These are phyloP conservation scores for Andrena dorsata DNA, from an alignment of 2,888 invertebrate genomes.

Conservation along the genomic window DNA sequence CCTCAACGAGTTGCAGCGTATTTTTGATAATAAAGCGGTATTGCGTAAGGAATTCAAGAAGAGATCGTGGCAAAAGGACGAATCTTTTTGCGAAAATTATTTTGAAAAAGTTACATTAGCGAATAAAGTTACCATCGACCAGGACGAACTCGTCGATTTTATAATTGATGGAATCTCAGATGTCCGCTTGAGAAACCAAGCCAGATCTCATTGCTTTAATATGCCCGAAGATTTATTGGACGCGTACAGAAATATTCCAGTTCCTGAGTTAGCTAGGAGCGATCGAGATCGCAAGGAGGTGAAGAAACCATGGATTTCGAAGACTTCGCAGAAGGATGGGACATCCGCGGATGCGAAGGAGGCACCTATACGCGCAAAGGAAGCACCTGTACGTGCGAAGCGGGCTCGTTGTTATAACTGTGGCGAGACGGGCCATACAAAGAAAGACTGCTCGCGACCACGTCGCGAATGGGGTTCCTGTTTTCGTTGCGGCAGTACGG, in stretches of 20 bases:
- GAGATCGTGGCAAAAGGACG: not conserved
- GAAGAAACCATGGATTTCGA: not conserved
- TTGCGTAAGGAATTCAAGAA: not conserved
- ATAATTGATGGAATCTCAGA: not conserved
- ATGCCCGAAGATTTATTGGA: too few relatives aligned
- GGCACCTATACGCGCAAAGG: not conserved
- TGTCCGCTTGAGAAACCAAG: not conserved
- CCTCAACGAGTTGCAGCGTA: not conserved
- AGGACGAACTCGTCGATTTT: not conserved
- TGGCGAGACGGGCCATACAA: too few relatives aligned
- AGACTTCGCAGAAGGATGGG: not conserved
- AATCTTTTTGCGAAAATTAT: not conserved
- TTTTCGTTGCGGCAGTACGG: too few relatives aligned
- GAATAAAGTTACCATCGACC: not conserved
- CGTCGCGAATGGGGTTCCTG: too few relatives aligned
- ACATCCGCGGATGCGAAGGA: not conserved
- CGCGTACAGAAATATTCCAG: too few relatives aligned
- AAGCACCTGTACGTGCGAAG: not conserved
- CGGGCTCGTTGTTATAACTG: too few relatives aligned
- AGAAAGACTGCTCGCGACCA: too few relatives aligned
- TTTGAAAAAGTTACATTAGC: not conserved
- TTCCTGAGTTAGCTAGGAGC: not conserved
- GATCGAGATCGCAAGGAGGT: not conserved
- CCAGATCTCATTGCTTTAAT: too few relatives aligned
- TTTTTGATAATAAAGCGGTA: not conserved